phyloP scores from a whole-genome alignment of 2,113 vertebrate species.

The Cervus canadensis region DNA sequence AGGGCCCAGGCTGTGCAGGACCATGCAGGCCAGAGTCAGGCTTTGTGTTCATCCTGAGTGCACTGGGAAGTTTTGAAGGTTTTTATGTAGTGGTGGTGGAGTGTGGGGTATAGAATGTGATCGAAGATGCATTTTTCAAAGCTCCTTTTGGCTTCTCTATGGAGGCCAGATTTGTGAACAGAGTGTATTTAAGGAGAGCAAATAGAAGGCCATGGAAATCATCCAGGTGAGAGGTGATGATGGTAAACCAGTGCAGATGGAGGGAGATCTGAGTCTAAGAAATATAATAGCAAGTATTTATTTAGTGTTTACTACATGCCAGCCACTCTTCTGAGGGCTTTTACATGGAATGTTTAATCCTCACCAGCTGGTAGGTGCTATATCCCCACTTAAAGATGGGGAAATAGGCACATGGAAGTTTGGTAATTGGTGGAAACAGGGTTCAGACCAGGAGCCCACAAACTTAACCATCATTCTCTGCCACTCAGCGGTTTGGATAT shows the following conservation, averaged over 20 bases:
- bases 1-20: neutral
- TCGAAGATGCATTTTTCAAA: neutral
- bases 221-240: neutral
- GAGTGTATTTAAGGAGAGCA: neutral
- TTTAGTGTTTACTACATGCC: neutral
- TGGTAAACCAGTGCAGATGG: neutral
- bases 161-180: neutral
- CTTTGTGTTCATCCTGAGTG: neutral
- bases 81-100: neutral
- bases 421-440: neutral
- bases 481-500: too few species aligned
- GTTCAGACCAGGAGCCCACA: neutral
- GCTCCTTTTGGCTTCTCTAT: neutral
- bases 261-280: neutral
- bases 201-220: neutral
- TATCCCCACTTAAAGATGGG: neutral
- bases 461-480: neutral
- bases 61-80: neutral
- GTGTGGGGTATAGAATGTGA: neutral
- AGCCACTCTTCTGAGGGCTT: neutral
- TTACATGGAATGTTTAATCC: neutral
- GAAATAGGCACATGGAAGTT: neutral
- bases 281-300: neutral
- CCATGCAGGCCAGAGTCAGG: neutral
- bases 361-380: neutral